Percentiles rank a stretch among this genome's conserved stretches.
phyloP scores from a whole-genome alignment of 2,113 vertebrate genomes.

The Cranoglanis bouderius region DNA sequence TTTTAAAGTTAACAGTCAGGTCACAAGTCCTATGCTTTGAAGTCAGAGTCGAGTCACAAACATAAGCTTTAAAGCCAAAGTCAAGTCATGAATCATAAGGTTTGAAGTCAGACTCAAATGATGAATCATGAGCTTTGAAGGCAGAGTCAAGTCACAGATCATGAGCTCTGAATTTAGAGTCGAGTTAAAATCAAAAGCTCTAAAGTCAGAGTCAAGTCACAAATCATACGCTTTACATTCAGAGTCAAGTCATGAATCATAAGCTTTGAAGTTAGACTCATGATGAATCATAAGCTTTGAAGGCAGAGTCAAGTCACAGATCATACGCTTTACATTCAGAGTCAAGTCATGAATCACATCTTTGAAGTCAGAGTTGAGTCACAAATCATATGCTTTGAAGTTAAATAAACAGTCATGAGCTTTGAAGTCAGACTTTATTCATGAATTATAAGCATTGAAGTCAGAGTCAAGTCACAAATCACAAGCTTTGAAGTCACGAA shows the following conservation, averaged over 20 bases:
- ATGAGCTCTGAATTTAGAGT: background rate
- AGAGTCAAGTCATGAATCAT: background rate
- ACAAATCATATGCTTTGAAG: background rate
- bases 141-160: background rate
- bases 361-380: background rate
- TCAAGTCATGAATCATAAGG: background rate
- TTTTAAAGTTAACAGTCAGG: background rate
- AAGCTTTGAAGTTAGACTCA: background rate
- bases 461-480: background rate
- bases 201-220: background rate
- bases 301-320: background rate
- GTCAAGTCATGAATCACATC: background rate
- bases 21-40: background rate
- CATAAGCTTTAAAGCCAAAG: background rate
- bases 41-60: background rate
- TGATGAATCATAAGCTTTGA: background rate
- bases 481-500: background rate
- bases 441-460: background rate
- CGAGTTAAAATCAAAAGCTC: background rate
- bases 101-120: background rate
- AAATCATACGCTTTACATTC: background rate
- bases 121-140: background rate
- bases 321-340: background rate
- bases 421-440: background rate
- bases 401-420: background rate